These are phyloP conservation scores for Agyllia agylla DNA, from an alignment of 2,888 invertebrate species.

Conservation along the genomic window DNA sequence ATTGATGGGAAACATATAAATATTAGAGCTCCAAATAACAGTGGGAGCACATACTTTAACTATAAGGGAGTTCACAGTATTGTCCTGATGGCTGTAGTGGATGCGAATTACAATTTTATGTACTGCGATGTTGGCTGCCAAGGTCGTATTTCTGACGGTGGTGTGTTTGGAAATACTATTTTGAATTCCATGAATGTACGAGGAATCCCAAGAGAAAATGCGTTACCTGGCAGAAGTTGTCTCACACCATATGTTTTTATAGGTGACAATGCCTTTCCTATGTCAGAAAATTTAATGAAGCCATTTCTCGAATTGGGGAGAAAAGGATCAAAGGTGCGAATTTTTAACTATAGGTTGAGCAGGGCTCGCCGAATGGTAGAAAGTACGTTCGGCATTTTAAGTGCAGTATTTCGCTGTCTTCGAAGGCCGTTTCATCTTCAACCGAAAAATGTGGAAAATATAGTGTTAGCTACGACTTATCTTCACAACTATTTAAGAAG, in stretches of 20 bases:
- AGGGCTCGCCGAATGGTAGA: slow-evolving; percentile 74
- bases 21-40: slow-evolving; percentile 60
- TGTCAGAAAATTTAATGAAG: slow-evolving; percentile 68
- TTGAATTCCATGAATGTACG: slow-evolving; percentile 41
- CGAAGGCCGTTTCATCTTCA: slow-evolving; percentile 71
- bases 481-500: slow-evolving; percentile 74
- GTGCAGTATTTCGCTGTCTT: slow-evolving; percentile 66
- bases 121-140: slow-evolving; percentile 66
- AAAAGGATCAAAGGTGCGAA: slow-evolving; percentile 60
- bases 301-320: slow-evolving; percentile 68
- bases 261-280: slow-evolving; percentile 26
- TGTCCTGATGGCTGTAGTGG: slow-evolving; percentile 69
- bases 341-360: slow-evolving; percentile 53
- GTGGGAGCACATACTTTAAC: slow-evolving; percentile 62
- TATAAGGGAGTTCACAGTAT: slow-evolving; percentile 68
- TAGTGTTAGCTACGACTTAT: slow-evolving; percentile 71
- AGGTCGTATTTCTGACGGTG: slow-evolving; percentile 69
- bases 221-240: slow-evolving; percentile 60
- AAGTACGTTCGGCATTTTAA: slow-evolving; percentile 77
- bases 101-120: slow-evolving; percentile 74
- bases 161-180: slow-evolving; percentile 66
- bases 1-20: slow-evolving; percentile 74
- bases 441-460: slow-evolving; percentile 53
- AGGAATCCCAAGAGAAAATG: slow-evolving; percentile 50
- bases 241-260: slow-evolving; percentile 68